Evolutionary conservation across 2,113 vertebrate species (phyloP), one percentile per base, ranked within the genome.

Genomic region (Paramisgurnus dabryanus): DNA sequence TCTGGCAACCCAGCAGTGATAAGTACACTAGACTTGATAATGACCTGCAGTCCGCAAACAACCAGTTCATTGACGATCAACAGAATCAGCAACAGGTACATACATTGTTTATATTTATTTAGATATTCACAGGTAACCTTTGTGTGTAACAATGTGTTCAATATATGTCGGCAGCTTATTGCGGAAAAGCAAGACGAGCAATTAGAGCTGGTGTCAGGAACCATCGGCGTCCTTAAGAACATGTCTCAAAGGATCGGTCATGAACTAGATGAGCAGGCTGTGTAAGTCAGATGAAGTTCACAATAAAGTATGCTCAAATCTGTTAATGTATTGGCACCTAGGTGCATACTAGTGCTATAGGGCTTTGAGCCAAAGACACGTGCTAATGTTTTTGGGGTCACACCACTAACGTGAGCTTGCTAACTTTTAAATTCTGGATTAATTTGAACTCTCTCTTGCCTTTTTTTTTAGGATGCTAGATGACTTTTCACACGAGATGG

Each of bases 161-260:
- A n/a, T 81, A n/a, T 82, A 45, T 67, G 5, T 18, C 57, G 11
- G 4, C 88, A 99, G 98, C 5, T 99, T 89, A 99, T 99, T 0
- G 92, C 94, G 22, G 96, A 96, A 41, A 94, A 96, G 91, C 98
- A 99, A 90, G 97, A 99, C 74, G 97, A 99, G 82, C 96, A 98
- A 91, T 89, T 99, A 92, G 95, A 98, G 91, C 92, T 99, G 81
- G 97, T 99, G 85, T 99, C 98, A 13, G 97, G 97, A 89, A 97
- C 96, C 82, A 98, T 99, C 0, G 97, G 97, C 11, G 96, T 99
- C 82, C 90, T 99, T 87, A 99, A 98, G 95, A 98, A 96, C 93
- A 99, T 99, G 98, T 99, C 97, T 4, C 95, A 99, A 87, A 92
- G 96, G 84, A 99, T 99, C 3, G 97, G 98, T 0, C 93, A 96